These are phyloP conservation scores for Ischnura elegans DNA, from an alignment of 2,888 invertebrate genomes.

Conservation along the genomic window DNA sequence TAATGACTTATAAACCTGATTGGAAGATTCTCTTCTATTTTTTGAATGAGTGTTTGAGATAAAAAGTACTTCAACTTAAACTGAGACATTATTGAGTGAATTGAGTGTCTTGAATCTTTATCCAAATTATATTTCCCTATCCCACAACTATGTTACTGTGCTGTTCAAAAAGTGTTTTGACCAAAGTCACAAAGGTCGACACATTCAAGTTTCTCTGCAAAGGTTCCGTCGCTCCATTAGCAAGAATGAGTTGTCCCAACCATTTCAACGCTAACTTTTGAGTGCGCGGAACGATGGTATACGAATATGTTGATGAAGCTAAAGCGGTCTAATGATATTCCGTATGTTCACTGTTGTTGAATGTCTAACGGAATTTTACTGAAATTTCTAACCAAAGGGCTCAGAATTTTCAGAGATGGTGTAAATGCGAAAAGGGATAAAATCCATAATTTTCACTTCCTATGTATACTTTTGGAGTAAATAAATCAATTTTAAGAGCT, in stretches of 20 bases:
- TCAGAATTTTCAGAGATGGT: neutral
- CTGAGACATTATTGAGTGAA: neutral
- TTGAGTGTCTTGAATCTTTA: neutral
- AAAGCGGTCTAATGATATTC: neutral
- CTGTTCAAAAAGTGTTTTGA: neutral
- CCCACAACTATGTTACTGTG: neutral
- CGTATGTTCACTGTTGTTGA: neutral
- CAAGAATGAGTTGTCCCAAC: neutral
- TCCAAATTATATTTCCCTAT: neutral
- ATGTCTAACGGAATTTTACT: neutral
- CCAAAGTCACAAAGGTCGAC: neutral
- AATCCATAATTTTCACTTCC: neutral
- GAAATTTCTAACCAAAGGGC: neutral
- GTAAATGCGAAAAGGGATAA: neutral
- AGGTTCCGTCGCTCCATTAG: neutral
- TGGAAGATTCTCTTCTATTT: neutral
- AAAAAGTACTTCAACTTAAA: neutral
- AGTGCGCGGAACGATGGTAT: neutral
- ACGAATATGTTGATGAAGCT: neutral
- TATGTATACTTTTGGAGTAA: conserved; percentile 6
- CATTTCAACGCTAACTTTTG: neutral
- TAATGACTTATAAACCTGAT: neutral
- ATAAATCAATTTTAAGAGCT: neutral
- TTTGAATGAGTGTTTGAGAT: neutral
- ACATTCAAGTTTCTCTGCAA: neutral